Evolutionary conservation across 2,888 invertebrate genomes (phyloP), one percentile per base, ranked within the genome.

Genomic region (Resseliella maxima): DNA sequence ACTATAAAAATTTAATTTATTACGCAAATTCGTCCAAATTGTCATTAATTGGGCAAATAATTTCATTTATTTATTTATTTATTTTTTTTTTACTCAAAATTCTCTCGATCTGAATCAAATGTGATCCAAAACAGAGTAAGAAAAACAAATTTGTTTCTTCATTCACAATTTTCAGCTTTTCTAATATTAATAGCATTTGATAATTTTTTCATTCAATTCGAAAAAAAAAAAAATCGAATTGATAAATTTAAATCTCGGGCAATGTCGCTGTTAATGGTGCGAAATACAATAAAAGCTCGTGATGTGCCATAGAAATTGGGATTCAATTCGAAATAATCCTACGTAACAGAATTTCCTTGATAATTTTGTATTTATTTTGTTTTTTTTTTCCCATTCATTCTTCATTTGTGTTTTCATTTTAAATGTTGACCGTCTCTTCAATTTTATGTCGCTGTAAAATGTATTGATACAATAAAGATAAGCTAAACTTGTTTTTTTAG

Each of bases 391-490:
- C 59, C 21, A 3, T 50, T 12, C 21, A 18, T 15, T 50, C 41
- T 41, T 41, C 41, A n/a, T n/a, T n/a, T n/a, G n/a, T n/a, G n/a
- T n/a, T n/a, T n/a, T n/a, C n/a, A n/a, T n/a, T n/a, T n/a, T n/a
- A n/a, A n/a, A n/a, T n/a, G n/a, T n/a, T n/a, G n/a, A n/a, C n/a
- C n/a, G n/a, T n/a, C n/a, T 50, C 24, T 31, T 72, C 72, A 72
- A 72, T 72, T 59, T 31, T 31, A 72, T 72, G 31, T 31, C 35
- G 31, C 72, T 31, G 72, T 10, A 72, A 72, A 72, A 31, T 72
- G 72, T 72, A 72, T 72, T 72, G 72, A 31, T 72, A 72, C 31
- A 72, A 72, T 59, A 50, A 50, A 50, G 50, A 50, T 50, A 50
- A 8, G 50, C 50, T 50, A 50, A 50, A 41, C 5, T 8, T 5